A percentile compares a stretch with the other conserved stretches of the same genome.
phyloP scores from a whole-genome alignment of 2,113 vertebrate species.

The Leuciscus idus region DNA sequence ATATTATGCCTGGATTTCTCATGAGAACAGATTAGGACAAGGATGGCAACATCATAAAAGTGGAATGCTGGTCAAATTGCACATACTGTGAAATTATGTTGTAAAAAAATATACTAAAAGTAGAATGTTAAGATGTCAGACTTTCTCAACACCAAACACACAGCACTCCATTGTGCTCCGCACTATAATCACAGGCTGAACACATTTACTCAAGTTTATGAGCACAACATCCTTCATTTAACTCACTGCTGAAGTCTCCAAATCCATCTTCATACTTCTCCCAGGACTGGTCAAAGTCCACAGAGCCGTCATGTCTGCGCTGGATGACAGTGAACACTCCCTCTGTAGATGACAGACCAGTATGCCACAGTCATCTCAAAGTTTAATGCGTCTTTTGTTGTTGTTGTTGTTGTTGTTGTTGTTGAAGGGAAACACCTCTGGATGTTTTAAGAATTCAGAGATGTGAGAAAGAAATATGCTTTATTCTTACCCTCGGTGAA shows the following conservation, averaged over 20 bases:
- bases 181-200: conserved; percentile 10
- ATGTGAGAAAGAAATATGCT: background rate
- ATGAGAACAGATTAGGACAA: background rate
- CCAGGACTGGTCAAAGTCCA: conserved; percentile 90
- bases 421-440: background rate
- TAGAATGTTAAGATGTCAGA: background rate
- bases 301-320: conserved; percentile 80
- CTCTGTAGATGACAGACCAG: conserved; percentile 65
- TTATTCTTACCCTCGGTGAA: conserved; percentile 77
- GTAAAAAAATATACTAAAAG: conserved; percentile 1
- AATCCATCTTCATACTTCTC: conserved; percentile 85
- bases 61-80: background rate
- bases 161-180: background rate
- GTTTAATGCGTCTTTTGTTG: background rate
- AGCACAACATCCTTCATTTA: conserved; percentile 31
- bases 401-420: no score
- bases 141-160: background rate
- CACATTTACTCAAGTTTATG: conserved; percentile 4
- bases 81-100: conserved; percentile 3
- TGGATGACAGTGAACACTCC: conserved; percentile 85
- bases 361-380: background rate
- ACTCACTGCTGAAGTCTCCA: conserved; percentile 83
- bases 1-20: background rate
- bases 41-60: background rate
- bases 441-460: background rate